Percentiles rank a stretch among this genome's conserved stretches.
Evolutionary conservation across 1,140 invertebrate genomes (phyloP).

Genomic region (Musca domestica): DNA sequence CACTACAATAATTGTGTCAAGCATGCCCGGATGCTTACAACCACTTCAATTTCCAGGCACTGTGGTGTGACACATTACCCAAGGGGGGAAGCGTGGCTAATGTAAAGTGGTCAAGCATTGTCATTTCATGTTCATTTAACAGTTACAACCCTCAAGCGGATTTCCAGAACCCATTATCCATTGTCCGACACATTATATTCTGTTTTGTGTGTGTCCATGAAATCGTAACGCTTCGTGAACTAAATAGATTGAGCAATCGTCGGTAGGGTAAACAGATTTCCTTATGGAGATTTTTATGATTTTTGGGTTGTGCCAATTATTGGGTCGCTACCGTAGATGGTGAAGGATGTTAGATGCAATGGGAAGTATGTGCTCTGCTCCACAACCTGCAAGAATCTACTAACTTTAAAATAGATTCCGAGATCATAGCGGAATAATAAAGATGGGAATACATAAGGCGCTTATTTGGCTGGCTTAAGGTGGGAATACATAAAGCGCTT

Average conservation of each 20-base stretch:
- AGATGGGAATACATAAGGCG: no score
- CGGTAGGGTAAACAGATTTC: slow-evolving; percentile 8
- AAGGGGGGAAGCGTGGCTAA: no score
- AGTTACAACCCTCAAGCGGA: neutral
- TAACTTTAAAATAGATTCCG: no score
- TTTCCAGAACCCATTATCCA: neutral
- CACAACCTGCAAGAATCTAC: no score
- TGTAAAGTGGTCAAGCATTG: neutral
- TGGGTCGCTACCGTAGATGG: neutral
- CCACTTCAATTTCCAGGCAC: no score
- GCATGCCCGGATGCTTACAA: no score
- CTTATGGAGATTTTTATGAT: neutral
- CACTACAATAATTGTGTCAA: slow-evolving; percentile 1
- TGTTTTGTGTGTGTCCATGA: neutral
- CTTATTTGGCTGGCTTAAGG: no score
- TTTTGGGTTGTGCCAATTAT: slow-evolving; percentile 8
- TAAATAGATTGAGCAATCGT: neutral
- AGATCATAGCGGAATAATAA: no score
- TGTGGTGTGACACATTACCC: no score
- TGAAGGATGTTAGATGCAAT: neutral
- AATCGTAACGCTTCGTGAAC: neutral
- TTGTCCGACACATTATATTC: neutral
- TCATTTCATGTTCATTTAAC: neutral
- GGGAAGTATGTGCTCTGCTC: no score
- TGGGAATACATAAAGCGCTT: no score